Conservation (phyloP, 2,797 vertebrate species). For the Alosa sapidissima region DNA sequence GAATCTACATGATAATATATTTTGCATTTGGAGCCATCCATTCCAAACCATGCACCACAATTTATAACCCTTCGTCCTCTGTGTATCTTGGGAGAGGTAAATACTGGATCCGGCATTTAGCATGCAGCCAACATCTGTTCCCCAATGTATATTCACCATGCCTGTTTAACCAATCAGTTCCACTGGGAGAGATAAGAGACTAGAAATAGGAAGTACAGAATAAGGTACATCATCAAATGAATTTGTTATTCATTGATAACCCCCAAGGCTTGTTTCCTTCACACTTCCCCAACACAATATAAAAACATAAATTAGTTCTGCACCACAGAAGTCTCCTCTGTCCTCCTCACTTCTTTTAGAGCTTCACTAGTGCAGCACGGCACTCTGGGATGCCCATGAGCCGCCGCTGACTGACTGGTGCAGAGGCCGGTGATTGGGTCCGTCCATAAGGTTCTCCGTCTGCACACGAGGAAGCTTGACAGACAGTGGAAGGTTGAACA, state of each 20-base stretch:
- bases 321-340: conserved; percentile 54
- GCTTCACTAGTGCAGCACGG: neutral
- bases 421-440: neutral
- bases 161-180: conserved; percentile 65
- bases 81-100: conserved; percentile 55
- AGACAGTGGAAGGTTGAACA: conserved; percentile 59
- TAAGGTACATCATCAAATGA: conserved; percentile 62
- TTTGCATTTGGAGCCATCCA: conserved; percentile 45
- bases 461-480: conserved; percentile 51
- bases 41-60: conserved; percentile 48
- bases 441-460: conserved; percentile 14
- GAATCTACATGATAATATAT: conserved; percentile 34
- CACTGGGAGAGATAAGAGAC: conserved; percentile 50
- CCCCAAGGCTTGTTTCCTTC: conserved; percentile 52
- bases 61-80: conserved; percentile 40
- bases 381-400: neutral
- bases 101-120: conserved; percentile 43
- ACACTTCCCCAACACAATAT: conserved; percentile 56
- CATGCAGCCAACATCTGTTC: conserved; percentile 45
- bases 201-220: conserved; percentile 48
- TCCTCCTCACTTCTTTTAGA: conserved; percentile 46
- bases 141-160: conserved; percentile 57
- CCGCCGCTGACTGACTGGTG: neutral
- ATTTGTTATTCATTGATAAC: conserved; percentile 67
- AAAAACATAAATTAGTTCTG: conserved; percentile 71